phyloP scores from a whole-genome alignment of 2,113 vertebrate species.

The Charina bottae region DNA sequence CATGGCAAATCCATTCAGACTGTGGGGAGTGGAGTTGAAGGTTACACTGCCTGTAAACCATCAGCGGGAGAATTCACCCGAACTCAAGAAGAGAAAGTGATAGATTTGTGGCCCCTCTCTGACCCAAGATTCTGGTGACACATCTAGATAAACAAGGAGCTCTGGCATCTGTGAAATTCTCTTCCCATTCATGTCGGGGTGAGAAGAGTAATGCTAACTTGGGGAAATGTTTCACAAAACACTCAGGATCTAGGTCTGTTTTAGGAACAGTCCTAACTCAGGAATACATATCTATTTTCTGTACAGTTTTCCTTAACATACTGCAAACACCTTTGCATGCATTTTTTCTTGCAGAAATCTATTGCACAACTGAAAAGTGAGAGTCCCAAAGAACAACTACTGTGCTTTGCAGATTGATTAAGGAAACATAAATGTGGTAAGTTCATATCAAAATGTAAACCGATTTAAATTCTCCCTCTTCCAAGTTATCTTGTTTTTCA shows the following conservation, averaged over 20 bases:
- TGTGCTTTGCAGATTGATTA: too few relatives aligned
- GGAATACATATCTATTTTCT: not conserved
- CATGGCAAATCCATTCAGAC: constrained; percentile 70
- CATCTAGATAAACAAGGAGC: constrained; percentile 13
- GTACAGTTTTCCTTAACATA: not conserved
- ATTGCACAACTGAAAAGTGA: too few relatives aligned
- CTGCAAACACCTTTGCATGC: not conserved
- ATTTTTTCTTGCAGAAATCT: not conserved
- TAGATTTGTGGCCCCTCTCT: constrained; percentile 15
- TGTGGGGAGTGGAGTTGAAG: constrained; percentile 35
- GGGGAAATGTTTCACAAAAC: not conserved
- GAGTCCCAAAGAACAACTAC: too few relatives aligned
- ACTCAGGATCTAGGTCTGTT: not conserved
- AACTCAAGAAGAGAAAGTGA: not conserved
- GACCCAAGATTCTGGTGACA: constrained; percentile 12
- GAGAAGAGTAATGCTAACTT: not conserved
- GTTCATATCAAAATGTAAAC: too few relatives aligned
- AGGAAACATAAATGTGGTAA: too few relatives aligned
- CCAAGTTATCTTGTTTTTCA: not conserved
- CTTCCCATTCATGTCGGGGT: not conserved
- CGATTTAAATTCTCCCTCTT: too few relatives aligned
- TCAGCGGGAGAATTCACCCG: constrained; percentile 53
- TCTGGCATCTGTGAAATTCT: not conserved
- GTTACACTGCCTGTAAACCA: constrained; percentile 57
- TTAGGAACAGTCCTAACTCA: not conserved